phyloP scores from a whole-genome alignment of 2,113 vertebrate genomes.

The Paratilapia polleni region DNA sequence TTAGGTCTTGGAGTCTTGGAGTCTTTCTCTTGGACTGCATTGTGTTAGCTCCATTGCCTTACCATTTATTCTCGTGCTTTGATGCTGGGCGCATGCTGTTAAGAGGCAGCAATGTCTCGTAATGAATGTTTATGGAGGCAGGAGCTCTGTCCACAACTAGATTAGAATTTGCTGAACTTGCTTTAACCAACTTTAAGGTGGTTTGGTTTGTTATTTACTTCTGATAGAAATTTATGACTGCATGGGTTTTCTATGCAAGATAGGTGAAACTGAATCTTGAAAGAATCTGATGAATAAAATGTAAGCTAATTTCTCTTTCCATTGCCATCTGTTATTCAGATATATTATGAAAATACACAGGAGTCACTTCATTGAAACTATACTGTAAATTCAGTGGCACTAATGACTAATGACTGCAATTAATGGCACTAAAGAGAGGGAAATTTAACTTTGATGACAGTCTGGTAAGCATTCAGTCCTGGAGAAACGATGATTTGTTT shows the following conservation, averaged over 20 bases:
- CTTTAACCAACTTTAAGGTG: neutral
- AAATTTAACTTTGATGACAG: too few species aligned
- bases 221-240: neutral
- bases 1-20: neutral
- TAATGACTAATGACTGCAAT: neutral
- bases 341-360: neutral
- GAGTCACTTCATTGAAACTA: neutral
- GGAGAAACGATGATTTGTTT: too few species aligned
- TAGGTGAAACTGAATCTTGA: neutral
- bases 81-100: neutral
- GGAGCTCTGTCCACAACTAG: neutral
- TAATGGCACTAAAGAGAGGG: too few species aligned
- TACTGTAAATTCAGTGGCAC: neutral
- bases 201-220: neutral
- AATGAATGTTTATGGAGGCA: neutral
- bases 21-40: too few species aligned
- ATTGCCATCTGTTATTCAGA: neutral
- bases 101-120: neutral
- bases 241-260: neutral
- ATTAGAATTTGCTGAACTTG: neutral
- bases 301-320: neutral
- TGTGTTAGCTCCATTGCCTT: neutral
- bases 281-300: neutral
- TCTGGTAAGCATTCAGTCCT: too few species aligned
- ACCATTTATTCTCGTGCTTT: neutral